Evolutionary conservation across 2,113 vertebrate species (phyloP).

Genomic region (Lycocorax pyrrhopterus): DNA sequence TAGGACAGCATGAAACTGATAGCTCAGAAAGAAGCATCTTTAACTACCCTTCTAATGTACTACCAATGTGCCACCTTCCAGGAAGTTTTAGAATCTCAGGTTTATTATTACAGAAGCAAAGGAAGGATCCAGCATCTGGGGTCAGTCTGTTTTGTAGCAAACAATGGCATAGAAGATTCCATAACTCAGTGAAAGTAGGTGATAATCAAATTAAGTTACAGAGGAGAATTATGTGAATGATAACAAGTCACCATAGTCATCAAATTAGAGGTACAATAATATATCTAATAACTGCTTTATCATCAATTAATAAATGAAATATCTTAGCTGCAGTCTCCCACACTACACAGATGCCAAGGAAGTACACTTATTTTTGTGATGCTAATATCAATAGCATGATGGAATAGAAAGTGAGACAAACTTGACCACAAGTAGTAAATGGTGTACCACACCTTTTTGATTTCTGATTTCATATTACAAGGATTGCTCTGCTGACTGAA

Average conservation of each 20-base stretch:
- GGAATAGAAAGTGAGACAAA: neutral
- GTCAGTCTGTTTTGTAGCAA: neutral
- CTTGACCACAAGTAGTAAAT: neutral
- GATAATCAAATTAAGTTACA: neutral
- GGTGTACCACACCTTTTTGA: constrained; percentile 78
- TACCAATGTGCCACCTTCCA: neutral
- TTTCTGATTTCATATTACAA: constrained; percentile 83
- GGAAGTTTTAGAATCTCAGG: neutral
- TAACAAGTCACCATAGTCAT: neutral
- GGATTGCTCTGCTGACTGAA: constrained; percentile 83
- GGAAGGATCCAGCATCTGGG: neutral
- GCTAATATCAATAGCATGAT: neutral
- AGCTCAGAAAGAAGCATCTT: neutral
- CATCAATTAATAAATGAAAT: neutral
- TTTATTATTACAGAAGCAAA: neutral
- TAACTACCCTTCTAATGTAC: neutral
- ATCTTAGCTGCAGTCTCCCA: neutral
- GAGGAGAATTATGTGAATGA: neutral
- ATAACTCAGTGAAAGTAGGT: neutral
- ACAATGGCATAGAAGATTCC: neutral
- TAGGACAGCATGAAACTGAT: neutral
- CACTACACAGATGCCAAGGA: neutral
- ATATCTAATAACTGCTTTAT: neutral
- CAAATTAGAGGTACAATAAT: neutral
- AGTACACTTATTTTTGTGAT: neutral